Evolutionary conservation across 2,888 invertebrate genomes (phyloP).

Genomic region (Blastobasis adustella): DNA sequence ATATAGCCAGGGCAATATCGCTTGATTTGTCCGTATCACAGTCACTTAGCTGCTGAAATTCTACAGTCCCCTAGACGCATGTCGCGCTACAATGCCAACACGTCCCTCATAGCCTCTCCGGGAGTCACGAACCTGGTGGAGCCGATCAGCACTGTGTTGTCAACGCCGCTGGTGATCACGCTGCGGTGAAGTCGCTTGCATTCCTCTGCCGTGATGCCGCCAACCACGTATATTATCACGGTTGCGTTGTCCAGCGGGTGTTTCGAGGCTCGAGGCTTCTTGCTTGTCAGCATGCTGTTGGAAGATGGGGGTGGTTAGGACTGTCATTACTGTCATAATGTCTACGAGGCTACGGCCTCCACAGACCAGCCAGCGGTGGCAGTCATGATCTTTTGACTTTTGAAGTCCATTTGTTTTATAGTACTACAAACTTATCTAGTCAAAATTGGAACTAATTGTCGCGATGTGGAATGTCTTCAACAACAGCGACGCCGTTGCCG

Average conservation of each 20-base stretch:
- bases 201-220: constrained; percentile 80
- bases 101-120: constrained; percentile 52
- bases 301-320: constrained; percentile 10
- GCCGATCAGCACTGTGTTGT: constrained; percentile 54
- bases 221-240: constrained; percentile 78
- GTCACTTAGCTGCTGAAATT: not conserved
- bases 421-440: too few species aligned
- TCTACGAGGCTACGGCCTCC: too few species aligned
- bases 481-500: too few species aligned
- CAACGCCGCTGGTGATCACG: constrained; percentile 63
- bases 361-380: too few species aligned
- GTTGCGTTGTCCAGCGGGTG: constrained; percentile 79
- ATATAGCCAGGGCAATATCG: too few species aligned
- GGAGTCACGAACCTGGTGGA: constrained; percentile 54
- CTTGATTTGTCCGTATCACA: not conserved
- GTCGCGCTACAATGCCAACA: constrained; percentile 26
- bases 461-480: too few species aligned
- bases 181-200: constrained; percentile 65
- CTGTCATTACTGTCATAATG: not conserved
- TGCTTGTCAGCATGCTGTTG: constrained; percentile 77
- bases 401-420: too few species aligned
- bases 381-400: too few species aligned
- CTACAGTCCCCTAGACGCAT: not conserved
- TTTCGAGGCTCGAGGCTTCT: constrained; percentile 44
- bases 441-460: too few species aligned